Base-by-base conservation (phyloP, 2,888 invertebrate species). In the Euproctis similis region DNA sequence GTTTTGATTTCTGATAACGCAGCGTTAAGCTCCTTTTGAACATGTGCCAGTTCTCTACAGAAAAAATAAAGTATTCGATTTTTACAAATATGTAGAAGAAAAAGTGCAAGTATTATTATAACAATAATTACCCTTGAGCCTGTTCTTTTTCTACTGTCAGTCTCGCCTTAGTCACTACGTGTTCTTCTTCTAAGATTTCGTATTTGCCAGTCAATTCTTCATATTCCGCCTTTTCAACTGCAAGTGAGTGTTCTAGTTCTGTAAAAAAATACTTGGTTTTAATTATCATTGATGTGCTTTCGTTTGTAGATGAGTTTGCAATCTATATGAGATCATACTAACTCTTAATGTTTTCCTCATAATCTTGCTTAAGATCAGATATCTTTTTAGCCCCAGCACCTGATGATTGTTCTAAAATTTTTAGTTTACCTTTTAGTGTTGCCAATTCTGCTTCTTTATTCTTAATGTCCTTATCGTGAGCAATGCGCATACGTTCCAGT, bases 161-260 rank as follows among this genome's bases (percentile, higher is more conserved):
- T 61, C 93, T 90, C 4, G 93, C 91, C 72, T 94, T 94, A 37
- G 92, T 91, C 0, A 93, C 88, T 1, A 94, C 92, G 46, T 93
- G 93, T 56, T 95, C 94, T 63, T 95, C 94, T 61, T 93, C 92
- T 18, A 96, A 71, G 36, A 91, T 87, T 66, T 94, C 95, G 71
- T 94, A 94, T 67, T 93, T 94, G 9, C 88, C 87, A 14, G 92
- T 94, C 29, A 96, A 77, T 49, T 93, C 93, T 25, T 92, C 91
- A 59, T 92, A 92, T 43, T 93, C 92, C 41, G 90, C 89, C 40
- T 88, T 89, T 59, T 92, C 91, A 26, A 84, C 86, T 10, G 86
- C 85, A 19, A 94, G 59, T 14, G 90, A 87, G 47, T 87, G 85
- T 62, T 93, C 92, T 31, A 93, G 64, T 50, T 89, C 92, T 88